Evolutionary conservation across 2,113 vertebrate species (phyloP), one percentile per base, ranked within the genome.

Genomic region (Corydoras maculifer): DNA sequence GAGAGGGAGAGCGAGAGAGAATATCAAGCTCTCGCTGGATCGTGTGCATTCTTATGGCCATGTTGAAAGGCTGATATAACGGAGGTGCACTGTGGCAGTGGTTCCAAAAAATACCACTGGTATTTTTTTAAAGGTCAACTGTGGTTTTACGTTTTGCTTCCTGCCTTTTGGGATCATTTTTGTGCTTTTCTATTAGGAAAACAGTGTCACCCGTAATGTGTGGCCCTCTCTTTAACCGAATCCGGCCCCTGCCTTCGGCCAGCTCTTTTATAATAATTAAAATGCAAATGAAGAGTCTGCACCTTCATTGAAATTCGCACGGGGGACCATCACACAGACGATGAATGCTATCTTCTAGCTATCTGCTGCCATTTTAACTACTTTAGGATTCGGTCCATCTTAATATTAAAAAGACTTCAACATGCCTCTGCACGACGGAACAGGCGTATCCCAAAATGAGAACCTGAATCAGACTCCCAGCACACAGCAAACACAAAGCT

Each of bases 211-310:
- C 58, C 55, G 13, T 13, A 31, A 11, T 10, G 11, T 60, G 11
- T n/a, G 12, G 43, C 58, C 55, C 49, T 58, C 12, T 62, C 12
- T 66, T 50, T 55, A 58, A 35, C 25, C 14, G 55, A 55, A 51
- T 25, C 25, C 62, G 53, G 8, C 55, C 68, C 68, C 68, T 11
- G 65, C 59, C 68, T 43, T 62, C 63, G 29, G 51, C 29, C 30
- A 74, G 60, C 68, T 78, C 59, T 64, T 71, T 78, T 64, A 68
- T 68, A 68, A 78, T 75, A 72, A 78, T 78, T 78, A 75, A 78
- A 75, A 78, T 72, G 73, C 72, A 75, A 67, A 78, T 74, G 25
- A 58, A 72, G 65, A 60, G 6, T 31, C 43, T 2, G 18, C 13
- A 60, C 68, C 63, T 68, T 71, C 72, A 75, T 75, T 78, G 50